These are phyloP conservation scores for Myiothlypis coronata DNA, from an alignment of 2,797 vertebrate species.

Conservation along the genomic window DNA sequence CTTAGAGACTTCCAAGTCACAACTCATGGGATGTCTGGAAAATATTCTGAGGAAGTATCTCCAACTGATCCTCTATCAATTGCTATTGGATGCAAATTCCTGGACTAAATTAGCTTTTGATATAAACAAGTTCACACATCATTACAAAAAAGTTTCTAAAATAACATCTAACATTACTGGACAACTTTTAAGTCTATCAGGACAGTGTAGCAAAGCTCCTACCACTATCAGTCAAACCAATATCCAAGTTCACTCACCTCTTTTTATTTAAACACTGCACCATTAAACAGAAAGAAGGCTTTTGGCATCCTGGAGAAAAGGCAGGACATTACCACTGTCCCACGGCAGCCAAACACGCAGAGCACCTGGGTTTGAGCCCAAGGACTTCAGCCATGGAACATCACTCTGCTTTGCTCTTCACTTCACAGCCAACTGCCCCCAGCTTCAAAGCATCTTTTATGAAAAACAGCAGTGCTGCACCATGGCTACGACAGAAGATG, in stretches of 20 bases:
- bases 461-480: background rate
- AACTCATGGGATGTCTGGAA: background rate
- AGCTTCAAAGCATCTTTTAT: background rate
- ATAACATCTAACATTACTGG: background rate
- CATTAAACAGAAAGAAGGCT: background rate
- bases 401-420: background rate
- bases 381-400: slow-evolving; percentile 11
- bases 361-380: background rate
- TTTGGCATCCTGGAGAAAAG: background rate
- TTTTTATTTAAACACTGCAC: background rate
- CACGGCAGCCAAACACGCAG: background rate
- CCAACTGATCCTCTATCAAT: background rate
- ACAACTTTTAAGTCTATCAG: background rate
- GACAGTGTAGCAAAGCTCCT: background rate
- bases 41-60: background rate
- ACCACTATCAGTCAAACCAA: background rate
- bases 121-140: background rate
- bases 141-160: background rate
- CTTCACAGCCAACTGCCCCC: background rate
- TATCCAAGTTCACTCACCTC: background rate
- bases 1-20: background rate
- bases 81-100: background rate
- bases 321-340: background rate
- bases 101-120: background rate
- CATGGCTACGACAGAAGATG: background rate